Evolutionary conservation across 2,113 vertebrate species (phyloP), one percentile per base, ranked within the genome.

Genomic region (Pholis gunnellus): DNA sequence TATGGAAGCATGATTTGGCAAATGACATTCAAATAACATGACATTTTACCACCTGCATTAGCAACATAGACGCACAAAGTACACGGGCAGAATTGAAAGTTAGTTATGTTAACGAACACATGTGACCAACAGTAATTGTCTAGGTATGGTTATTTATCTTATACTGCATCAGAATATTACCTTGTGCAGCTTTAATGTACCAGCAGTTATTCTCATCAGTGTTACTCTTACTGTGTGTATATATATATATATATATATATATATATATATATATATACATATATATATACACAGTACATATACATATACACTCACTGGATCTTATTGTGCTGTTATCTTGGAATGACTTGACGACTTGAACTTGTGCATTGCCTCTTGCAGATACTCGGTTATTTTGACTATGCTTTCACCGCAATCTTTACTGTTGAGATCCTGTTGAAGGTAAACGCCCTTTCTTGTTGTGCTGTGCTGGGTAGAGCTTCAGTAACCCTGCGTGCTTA

Each of bases 311-410:
- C 36, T 18, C 48, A 25, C 20, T 66, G 50, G 22, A 46, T 66
- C 5, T 72, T 14, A 40, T 36, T 83, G 56, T 89, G 66, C 6
- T 90, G 72, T 84, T 79, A 14, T 68, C 61, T 48, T 84, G 78
- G 60, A 87, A 83, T 86, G 79, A 87, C 61, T 69, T 80, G 82
- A 84, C 87, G 85, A 82, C 81, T 83, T 84, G 75, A 92, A 93
- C 90, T 86, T 93, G 87, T 94, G 89, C 90, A 87, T 95, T 98
- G 92, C 97, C 95, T 93, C 96, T 95, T 99, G 92, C 97, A 99
- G 98, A 97, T 99, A 95, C 98, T 99, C 96, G 98, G 98, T 97
- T 99, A 99, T 97, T 98, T 99, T 97, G 98, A 99, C 97, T 99
- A 99, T 97, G 98, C 97, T 95, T 99, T 99, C 96, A 99, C 98